These are phyloP conservation scores for Stenodema calcarata DNA, from an alignment of 2,888 invertebrate genomes.

Conservation along the genomic window DNA sequence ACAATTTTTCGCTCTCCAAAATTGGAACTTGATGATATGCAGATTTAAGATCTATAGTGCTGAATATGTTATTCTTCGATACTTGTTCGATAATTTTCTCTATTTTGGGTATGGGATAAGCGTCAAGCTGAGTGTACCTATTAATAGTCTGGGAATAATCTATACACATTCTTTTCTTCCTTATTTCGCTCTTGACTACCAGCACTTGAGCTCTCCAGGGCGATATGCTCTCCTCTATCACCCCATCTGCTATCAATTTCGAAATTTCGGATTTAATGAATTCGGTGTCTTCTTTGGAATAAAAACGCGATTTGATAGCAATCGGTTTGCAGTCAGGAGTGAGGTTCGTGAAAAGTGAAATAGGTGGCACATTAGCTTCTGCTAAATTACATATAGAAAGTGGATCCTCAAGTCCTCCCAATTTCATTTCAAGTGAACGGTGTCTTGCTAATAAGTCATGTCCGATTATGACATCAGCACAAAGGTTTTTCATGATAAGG, in stretches of 20 bases:
- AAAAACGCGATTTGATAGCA: not conserved
- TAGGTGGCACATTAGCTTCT: not conserved
- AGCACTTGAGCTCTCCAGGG: not conserved
- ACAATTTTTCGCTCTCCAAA: not conserved
- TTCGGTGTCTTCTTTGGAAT: not conserved
- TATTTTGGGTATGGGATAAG: not conserved
- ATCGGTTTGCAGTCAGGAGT: not conserved
- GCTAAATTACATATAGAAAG: not conserved
- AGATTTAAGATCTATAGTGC: not conserved
- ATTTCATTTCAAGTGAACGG: slow-evolving; percentile 20
- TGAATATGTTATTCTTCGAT: not conserved
- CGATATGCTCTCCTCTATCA: slow-evolving; percentile 29
- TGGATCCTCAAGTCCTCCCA: not conserved
- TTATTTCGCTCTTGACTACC: not conserved
- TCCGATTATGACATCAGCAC: slow-evolving; percentile 39
- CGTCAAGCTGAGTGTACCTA: not conserved
- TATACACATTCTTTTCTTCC: not conserved
- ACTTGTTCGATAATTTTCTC: not conserved
- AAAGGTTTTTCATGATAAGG: slow-evolving; percentile 6
- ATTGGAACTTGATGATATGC: not conserved
- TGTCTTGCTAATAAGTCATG: slow-evolving; percentile 32
- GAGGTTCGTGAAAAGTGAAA: not conserved
- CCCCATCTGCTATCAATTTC: not conserved
- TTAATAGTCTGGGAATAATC: not conserved
- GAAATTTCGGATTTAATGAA: not conserved